Conservation (phyloP, 2,113 vertebrate genomes). For the Psammodynastes pulverulentus region DNA sequence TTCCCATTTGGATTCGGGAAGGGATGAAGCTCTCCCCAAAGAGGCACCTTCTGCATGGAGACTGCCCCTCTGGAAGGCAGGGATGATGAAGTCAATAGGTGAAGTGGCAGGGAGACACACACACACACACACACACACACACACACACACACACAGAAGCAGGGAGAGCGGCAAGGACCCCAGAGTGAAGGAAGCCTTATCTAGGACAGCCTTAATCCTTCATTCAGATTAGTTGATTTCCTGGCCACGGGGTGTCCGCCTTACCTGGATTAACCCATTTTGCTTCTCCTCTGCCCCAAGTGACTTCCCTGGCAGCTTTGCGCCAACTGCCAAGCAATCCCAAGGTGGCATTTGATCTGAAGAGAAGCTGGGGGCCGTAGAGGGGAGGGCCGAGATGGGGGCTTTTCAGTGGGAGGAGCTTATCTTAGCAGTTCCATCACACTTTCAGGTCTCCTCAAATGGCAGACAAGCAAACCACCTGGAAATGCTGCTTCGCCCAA, state of each 20-base stretch:
- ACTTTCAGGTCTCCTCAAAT: neutral
- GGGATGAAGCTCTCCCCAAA: neutral
- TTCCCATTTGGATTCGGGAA: neutral
- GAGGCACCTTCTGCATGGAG: neutral
- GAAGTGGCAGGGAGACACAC: neutral
- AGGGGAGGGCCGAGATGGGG: neutral
- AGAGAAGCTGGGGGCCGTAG: neutral
- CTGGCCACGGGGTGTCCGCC: neutral
- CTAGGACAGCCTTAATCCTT: neutral
- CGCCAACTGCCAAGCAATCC: neutral
- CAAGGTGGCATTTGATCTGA: neutral
- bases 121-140: neutral
- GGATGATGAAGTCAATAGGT: neutral
- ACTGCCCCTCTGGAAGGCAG: neutral
- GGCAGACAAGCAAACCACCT: neutral
- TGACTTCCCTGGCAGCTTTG: neutral
- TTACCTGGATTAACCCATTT: neutral
- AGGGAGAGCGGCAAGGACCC: neutral
- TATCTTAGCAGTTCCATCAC: neutral
- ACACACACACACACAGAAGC: fast-evolving
- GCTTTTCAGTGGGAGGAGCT: neutral
- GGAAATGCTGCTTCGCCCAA: neutral
- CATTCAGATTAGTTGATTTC: neutral
- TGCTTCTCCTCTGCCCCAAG: neutral
- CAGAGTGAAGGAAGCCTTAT: neutral